Conservation (phyloP, 2,113 vertebrate species). For the Megaleporinus macrocephalus region DNA sequence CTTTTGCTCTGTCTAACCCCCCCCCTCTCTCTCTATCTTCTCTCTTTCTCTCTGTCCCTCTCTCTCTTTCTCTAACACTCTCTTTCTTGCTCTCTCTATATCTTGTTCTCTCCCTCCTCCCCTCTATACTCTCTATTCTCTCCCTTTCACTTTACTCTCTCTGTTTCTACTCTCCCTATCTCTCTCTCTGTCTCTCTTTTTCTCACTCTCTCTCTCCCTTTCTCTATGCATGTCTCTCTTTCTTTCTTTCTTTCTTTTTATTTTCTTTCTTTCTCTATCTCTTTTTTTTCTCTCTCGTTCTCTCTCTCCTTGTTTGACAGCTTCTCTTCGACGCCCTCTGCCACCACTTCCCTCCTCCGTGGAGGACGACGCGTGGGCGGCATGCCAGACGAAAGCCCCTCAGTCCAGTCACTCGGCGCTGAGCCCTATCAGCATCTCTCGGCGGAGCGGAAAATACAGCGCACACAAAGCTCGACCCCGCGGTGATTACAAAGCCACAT, state of each 20-base stretch:
- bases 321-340: constrained; percentile 20
- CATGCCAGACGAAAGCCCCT: constrained; percentile 52
- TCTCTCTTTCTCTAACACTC: too few species aligned
- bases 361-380: constrained; percentile 65
- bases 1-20: too few species aligned
- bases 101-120: too few species aligned
- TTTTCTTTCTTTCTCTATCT: neutral
- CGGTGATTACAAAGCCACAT: constrained; percentile 13
- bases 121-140: too few species aligned
- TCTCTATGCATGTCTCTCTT: neutral
- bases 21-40: neutral
- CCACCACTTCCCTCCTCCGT: neutral
- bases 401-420: constrained; percentile 61
- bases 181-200: neutral
- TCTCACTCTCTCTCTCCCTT: neutral
- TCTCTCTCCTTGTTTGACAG: neutral
- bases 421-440: constrained; percentile 63
- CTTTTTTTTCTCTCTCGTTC: neutral
- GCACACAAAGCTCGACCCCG: neutral
- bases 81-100: too few species aligned
- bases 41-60: neutral
- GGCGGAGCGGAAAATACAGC: constrained; percentile 59
- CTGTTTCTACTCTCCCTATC: neutral
- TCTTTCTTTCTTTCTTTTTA: neutral
- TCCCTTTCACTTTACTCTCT: neutral